Conservation (phyloP, 2,113 vertebrate genomes). For the Lepus timidus region DNA sequence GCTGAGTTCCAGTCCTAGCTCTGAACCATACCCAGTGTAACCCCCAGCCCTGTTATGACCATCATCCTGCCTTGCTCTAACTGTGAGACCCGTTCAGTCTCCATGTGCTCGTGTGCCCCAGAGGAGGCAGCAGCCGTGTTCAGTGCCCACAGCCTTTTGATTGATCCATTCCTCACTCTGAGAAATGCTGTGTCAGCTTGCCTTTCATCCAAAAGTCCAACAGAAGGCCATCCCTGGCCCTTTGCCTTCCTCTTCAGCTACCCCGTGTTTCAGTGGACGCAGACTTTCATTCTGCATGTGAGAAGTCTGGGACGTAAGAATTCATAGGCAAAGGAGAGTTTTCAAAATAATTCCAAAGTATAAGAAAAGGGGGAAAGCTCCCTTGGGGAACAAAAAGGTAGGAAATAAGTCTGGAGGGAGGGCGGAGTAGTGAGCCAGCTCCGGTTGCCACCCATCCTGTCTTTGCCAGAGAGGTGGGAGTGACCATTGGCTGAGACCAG, state of each 20-base stretch:
- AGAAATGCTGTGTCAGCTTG: not conserved
- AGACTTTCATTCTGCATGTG: not conserved
- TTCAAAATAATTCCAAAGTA: not conserved
- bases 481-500: slow-evolving; percentile 71
- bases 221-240: rapidly evolving
- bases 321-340: not conserved
- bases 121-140: not conserved
- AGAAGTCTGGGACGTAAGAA: not conserved
- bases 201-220: not conserved
- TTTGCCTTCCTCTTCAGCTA: not conserved
- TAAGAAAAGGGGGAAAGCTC: slow-evolving; percentile 11
- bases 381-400: not conserved
- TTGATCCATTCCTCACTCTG: not conserved
- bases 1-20: not conserved
- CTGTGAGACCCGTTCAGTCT: not conserved
- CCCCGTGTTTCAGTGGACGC: not conserved
- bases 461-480: slow-evolving; percentile 65
- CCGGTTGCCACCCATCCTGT: slow-evolving; percentile 70
- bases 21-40: not conserved
- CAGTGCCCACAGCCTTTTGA: not conserved
- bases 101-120: not conserved
- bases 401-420: slow-evolving; percentile 22
- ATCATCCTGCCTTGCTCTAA: not conserved
- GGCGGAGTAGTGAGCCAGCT: slow-evolving; percentile 45
- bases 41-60: not conserved